Conservation (phyloP, 2,888 invertebrate genomes). For the Empis livida region DNA sequence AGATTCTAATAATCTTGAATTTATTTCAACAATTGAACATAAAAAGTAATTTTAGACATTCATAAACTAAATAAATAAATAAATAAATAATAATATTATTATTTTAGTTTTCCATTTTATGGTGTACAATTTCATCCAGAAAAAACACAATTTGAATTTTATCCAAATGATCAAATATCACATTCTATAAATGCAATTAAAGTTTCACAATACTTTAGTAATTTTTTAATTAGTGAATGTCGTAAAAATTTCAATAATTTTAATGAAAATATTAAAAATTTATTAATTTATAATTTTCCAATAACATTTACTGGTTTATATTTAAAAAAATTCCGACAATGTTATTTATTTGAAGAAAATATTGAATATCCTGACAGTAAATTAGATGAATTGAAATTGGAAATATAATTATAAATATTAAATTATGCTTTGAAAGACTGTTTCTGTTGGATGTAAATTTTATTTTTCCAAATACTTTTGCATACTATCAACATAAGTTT, state of each 20-base stretch:
- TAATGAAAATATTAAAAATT: slow-evolving; percentile 37
- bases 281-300: slow-evolving; percentile 61
- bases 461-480: no score
- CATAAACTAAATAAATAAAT: background rate
- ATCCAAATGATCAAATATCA: slow-evolving; percentile 43
- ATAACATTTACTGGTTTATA: slow-evolving; percentile 48
- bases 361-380: background rate
- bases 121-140: slow-evolving; percentile 89
- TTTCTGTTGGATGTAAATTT: no score
- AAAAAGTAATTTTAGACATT: slow-evolving; percentile 37
- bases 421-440: no score
- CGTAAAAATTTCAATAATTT: slow-evolving; percentile 47
- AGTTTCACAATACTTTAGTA: slow-evolving; percentile 63
- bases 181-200: slow-evolving; percentile 50
- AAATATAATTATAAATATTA: no score
- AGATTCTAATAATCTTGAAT: slow-evolving; percentile 52
- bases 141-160: slow-evolving; percentile 74
- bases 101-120: slow-evolving; percentile 60
- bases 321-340: slow-evolving; percentile 45
- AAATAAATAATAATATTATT: background rate
- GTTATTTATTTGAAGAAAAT: slow-evolving; percentile 47
- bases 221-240: slow-evolving; percentile 70
- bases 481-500: no score
- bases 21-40: slow-evolving; percentile 69
- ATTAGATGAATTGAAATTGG: no score